phyloP scores from a whole-genome alignment of 1,140 invertebrate genomes.

The Atta colombica region DNA sequence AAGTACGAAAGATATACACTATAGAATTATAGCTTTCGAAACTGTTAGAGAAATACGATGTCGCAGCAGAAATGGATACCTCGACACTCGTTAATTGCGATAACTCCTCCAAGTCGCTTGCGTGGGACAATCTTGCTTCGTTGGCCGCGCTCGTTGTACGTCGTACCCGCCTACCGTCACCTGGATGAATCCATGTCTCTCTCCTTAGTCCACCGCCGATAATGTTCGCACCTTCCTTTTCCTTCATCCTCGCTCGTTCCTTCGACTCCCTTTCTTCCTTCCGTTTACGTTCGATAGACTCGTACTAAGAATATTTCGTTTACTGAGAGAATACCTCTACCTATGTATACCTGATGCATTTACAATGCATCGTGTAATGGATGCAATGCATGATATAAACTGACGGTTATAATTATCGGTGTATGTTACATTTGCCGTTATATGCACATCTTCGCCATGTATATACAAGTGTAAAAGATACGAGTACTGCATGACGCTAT shows the following conservation, averaged over 20 bases:
- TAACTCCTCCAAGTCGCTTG: conserved; percentile 90
- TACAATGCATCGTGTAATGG: conserved; percentile 24
- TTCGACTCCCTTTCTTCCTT: conserved; percentile 89
- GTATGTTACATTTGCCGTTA: conserved; percentile 34
- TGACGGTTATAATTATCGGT: background rate
- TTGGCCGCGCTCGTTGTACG: conserved; percentile 88
- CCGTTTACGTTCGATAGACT: conserved; percentile 92
- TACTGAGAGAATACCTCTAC: conserved; percentile 44
- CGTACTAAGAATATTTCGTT: conserved; percentile 88
- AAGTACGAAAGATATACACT: background rate
- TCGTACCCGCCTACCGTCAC: conserved; percentile 89
- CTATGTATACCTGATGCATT: conserved; percentile 14
- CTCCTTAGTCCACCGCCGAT: conserved; percentile 87
- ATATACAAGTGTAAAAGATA: conserved; percentile 31
- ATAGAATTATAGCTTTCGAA: background rate
- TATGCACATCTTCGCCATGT: conserved; percentile 18
- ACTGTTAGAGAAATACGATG: conserved; percentile 12
- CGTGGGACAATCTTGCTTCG: conserved; percentile 84
- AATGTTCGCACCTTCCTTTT: conserved; percentile 86
- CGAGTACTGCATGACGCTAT: conserved; percentile 3
- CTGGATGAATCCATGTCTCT: conserved; percentile 94
- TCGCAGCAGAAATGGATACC: conserved; percentile 84
- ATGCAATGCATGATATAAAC: conserved; percentile 41
- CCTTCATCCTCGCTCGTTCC: conserved; percentile 88
- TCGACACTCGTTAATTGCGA: conserved; percentile 91